These are phyloP conservation scores for Artibeus lituratus DNA, from an alignment of 2,797 vertebrate species.

Conservation along the genomic window DNA sequence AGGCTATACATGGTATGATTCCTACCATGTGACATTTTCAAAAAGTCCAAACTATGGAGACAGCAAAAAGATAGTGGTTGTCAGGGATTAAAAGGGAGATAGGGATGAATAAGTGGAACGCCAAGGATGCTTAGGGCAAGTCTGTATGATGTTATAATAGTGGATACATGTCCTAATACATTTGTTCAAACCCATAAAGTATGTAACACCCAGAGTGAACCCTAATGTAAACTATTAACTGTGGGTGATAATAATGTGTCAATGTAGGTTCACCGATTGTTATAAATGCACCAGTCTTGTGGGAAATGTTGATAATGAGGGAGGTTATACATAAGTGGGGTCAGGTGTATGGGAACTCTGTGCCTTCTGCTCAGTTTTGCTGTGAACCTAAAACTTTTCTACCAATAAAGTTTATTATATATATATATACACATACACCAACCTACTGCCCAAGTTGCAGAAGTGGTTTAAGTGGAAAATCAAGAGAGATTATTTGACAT, in stretches of 20 bases:
- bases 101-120: neutral
- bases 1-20: neutral
- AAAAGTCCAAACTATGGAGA: neutral
- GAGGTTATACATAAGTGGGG: neutral
- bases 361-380: neutral
- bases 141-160: neutral
- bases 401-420: neutral
- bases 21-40: neutral
- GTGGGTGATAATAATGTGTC: neutral
- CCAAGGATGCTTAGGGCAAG: neutral
- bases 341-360: neutral
- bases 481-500: neutral
- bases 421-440: too few relatives aligned
- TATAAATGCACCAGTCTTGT: neutral
- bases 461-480: neutral
- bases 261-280: neutral
- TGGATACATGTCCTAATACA: neutral
- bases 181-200: neutral
- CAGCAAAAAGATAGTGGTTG: neutral
- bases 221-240: neutral
- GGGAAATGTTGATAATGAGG: neutral
- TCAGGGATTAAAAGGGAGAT: neutral
- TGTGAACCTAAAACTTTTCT: neutral
- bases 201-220: neutral
- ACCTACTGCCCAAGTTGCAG: neutral